Base-by-base conservation (phyloP, 2,888 invertebrate species). In the Anagyrus pseudococci region DNA sequence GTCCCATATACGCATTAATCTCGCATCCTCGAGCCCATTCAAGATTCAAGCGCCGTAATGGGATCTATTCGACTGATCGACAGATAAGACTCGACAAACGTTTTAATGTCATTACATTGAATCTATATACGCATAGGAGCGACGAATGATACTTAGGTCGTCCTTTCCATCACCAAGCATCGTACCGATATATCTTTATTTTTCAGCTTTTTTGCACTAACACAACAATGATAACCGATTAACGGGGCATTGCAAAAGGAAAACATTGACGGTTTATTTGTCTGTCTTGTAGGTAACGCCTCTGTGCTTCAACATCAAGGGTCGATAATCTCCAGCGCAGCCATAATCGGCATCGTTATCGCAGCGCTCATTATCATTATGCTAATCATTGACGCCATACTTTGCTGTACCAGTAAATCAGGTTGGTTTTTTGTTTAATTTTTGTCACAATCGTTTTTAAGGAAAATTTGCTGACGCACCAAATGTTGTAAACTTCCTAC, bases 311-410 rank as follows among this genome's bases (percentile, higher is more conserved):
- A 73, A 65, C 82, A 82, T 58, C 81, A 83, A 47, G 80, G 77
- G 29, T 84, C 88, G 62, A 79, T 85, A 54, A 83, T 90, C 67
- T 89, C 89, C 70, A 90, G 89, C 73, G 88, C 88, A 15, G 87
- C 91, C 61, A 92, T 96, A 73, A 90, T 96, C 71, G 93, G 92
- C 67, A 88, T 96, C 72, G 92, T 95, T 33, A 84, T 96, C 64
- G 91, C 89, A 44, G 83, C 93, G 69, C 86, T 95, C 67, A 84
- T 96, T 66, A 83, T 96, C 72, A 84, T 96, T 68, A 79, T 87
- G 65, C 76, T 87, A 71, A 77, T 87, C 70, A 88, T 96, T 72
- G 97, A 98, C 78, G 84, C 95, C 8, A 86, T 92, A 41, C 94
- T 96, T 77, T 91, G 90, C 79, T 85, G 88, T 83, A 82, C 85